Base-by-base conservation (phyloP, 1,140 invertebrate species). In the Diplogasteroides magnus region DNA sequence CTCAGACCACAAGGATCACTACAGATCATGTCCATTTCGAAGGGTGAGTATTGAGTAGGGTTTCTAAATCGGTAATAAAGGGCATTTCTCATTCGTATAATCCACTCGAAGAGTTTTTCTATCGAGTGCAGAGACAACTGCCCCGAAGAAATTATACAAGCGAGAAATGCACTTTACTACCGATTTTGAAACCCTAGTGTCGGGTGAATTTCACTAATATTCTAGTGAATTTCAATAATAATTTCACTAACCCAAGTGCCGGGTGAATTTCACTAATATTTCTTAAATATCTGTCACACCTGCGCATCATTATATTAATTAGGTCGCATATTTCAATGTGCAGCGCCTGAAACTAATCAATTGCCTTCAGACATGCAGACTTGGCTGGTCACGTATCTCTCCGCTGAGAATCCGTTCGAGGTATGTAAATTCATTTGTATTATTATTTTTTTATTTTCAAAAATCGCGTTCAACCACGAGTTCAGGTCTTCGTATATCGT, bases 371-470 rank as follows among this genome's bases (percentile, higher is more conserved):
- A 80, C 67, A 82, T 80, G 68, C 68, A 81, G n/a, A 76, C 79
- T 13, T 81, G 79, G 81, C 71, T 81, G 6, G 77, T 81, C 19
- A 81, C 79, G 11, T 81, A 79, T 69, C 66, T 73, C 48, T 79
- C 78, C 32, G 81, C 82, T 59, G 74, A 81, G 61, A 76, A 83
- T 48, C 79, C 79, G 6, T 78, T 79, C 69, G 79, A 81, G 63
- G 79, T 71, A 31, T 11, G 37, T 48, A 6, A 48, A 11, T 48
- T 48, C 37, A 19, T 19, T 11, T 11, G 6, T 11, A 48, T 48
- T 48, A 48, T 11, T 48, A 48, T 48, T 48, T 11, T 48, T 74
- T 58, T 19, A 28, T 71, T 55, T 67, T 61, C 27, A 27, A 64
- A 60, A n/a, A n/a, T n/a, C n/a, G n/a, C 14, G 56, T 61, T 74